Conservation (phyloP, 2,113 vertebrate genomes). For the Antechinus stuartii region DNA sequence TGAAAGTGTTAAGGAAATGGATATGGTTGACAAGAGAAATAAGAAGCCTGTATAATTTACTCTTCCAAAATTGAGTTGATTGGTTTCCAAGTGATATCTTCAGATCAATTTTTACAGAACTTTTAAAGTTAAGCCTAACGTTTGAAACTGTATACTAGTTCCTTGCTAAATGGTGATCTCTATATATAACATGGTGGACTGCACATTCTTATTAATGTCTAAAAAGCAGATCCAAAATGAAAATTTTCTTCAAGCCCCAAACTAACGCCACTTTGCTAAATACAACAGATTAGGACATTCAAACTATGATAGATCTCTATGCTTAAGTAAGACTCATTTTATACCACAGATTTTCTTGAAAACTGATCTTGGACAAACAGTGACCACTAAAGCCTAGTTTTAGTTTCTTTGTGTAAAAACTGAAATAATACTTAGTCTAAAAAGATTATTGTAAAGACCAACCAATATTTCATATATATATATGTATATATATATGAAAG, state of each 20-base stretch:
- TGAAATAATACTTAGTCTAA: neutral
- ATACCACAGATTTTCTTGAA: neutral
- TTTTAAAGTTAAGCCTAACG: slow-evolving; percentile 34
- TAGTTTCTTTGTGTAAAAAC: neutral
- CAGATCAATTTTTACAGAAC: neutral
- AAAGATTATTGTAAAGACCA: neutral
- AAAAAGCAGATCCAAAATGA: neutral
- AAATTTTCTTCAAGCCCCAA: neutral
- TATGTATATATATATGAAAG: neutral
- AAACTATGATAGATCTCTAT: neutral
- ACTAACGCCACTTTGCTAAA: neutral
- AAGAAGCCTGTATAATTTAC: neutral
- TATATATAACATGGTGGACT: neutral
- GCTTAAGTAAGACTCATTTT: neutral
- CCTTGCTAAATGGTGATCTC: neutral
- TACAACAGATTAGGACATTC: neutral
- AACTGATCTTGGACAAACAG: neutral
- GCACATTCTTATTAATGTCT: neutral
- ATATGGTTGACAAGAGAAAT: neutral
- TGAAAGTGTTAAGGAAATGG: neutral
- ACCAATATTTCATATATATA: no score
- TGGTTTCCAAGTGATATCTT: neutral
- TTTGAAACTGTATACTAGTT: neutral
- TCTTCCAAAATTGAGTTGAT: neutral
- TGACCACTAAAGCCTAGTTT: neutral